A percentile compares a stretch with the other conserved stretches of the same genome.
Conservation (phyloP, 2,888 invertebrate genomes). For the Belgica antarctica region DNA sequence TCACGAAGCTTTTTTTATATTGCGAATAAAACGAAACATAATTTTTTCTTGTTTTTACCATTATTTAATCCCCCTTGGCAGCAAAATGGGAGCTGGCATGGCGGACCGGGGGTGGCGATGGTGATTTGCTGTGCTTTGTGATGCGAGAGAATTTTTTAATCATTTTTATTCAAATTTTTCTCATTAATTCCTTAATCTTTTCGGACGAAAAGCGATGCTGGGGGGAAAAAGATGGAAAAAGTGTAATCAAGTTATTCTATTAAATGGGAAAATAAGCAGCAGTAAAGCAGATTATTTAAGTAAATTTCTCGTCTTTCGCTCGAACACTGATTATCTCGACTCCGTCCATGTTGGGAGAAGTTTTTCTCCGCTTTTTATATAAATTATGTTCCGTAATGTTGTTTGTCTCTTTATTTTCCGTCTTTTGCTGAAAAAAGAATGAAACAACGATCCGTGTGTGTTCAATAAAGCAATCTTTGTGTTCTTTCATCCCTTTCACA, state of each 20-base stretch:
- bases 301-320: not conserved
- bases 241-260: constrained; percentile 40
- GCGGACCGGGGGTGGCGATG: not conserved
- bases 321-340: constrained; percentile 30
- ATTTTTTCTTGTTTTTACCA: constrained; percentile 38
- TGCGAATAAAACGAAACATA: constrained; percentile 38
- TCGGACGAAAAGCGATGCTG: not conserved
- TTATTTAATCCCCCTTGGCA: constrained; percentile 31
- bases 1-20: constrained; percentile 9
- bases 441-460: not conserved
- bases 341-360: not conserved
- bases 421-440: not conserved
- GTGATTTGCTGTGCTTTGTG: constrained; percentile 25
- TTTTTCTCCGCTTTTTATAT: not conserved
- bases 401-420: too few relatives aligned
- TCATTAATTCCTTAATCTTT: constrained; percentile 43
- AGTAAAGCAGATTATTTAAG: constrained; percentile 40
- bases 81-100: not conserved
- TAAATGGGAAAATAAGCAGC: constrained; percentile 43
- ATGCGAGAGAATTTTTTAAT: constrained; percentile 42
- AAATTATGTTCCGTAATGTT: too few relatives aligned
- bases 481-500: not conserved
- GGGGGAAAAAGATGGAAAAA: constrained; percentile 18
- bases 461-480: not conserved
- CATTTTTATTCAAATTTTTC: constrained; percentile 43